Evolutionary conservation across 1,140 invertebrate genomes (phyloP), one percentile per base, ranked within the genome.

Genomic region (Acromyrmex echinatior): DNA sequence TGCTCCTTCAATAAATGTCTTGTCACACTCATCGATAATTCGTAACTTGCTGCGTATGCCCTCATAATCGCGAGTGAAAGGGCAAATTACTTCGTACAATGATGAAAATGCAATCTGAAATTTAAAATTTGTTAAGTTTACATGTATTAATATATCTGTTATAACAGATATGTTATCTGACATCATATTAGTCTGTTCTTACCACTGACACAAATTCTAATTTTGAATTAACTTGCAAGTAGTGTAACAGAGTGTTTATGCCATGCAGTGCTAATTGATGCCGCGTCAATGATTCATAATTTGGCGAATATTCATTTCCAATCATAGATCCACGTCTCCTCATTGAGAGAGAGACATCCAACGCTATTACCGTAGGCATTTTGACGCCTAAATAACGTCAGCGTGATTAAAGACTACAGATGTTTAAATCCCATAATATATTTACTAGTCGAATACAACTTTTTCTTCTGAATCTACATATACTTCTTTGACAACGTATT

Each of bases 201-300:
- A 99, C 98, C 95, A 99, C 94, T n/a, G 98, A 96, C 12, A 98
- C 97, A 96, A 99, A 99, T 95, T 99, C 99, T 71, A 99, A 93
- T 96, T 98, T 99, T 14, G 97, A 97, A 93, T 98, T 97, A 1
- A 96, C 92, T 90, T 97, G 96, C 76, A 99, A 96, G 94, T 98
- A 97, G 95, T 99, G 98, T 51, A 99, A 95, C 86, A 99, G 96
- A 62, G 97, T 96, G 93, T 98, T 98, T 80, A 99, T 97, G 63
- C 98, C 99, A 82, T 98, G 96, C 56, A 98, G 94, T 10, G 98
- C 98, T 82, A 99, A 96, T 88, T 98, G 96, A 90, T 97, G 96
- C 71, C 97, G 96, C 0, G 96, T 96, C 66, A 96, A 85, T 84
- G 93, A 94, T 90, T 95, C 94, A 89, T 66, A 45, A 45, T 94